phyloP scores from a whole-genome alignment of 64 coral and sea anemone genomes.

The Stichodactyla mertensii region DNA sequence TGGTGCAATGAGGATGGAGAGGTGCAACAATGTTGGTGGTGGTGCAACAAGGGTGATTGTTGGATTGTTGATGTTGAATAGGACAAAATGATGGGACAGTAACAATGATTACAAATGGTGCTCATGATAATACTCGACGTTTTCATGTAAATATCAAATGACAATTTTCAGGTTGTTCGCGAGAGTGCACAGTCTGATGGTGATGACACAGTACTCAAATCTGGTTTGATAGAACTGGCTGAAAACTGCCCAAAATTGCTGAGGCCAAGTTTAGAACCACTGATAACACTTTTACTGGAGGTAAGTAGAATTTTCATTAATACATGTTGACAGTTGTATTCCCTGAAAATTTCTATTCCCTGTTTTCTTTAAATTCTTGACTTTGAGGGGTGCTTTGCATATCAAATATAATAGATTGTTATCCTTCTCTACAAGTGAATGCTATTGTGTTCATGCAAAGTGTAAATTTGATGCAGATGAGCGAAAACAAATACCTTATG shows the following conservation, averaged over 20 bases:
- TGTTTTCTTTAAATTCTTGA: neutral
- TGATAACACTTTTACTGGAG: conserved; percentile 53
- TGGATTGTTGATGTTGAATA: no score
- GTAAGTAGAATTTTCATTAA: conserved; percentile 14
- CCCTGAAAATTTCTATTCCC: no score
- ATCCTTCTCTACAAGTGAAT: no score
- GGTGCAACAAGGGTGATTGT: no score
- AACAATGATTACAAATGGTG: no score
- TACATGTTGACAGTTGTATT: neutral
- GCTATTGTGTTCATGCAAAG: no score
- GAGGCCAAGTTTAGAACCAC: conserved; percentile 52
- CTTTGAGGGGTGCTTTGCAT: neutral
- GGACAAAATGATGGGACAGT: no score
- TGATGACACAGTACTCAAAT: conserved; percentile 71
- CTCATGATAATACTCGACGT: neutral
- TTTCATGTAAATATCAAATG: neutral
- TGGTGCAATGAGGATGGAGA: no score
- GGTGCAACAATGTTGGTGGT: no score
- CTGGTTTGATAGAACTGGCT: conserved; percentile 64
- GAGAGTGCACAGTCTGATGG: conserved; percentile 51
- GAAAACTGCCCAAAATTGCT: conserved; percentile 71
- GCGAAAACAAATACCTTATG: no score
- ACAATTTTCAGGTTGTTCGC: conserved; percentile 35
- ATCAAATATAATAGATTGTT: no score
- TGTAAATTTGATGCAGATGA: no score